A percentile compares a stretch with the other conserved stretches of the same genome.
Conservation (phyloP, 2,797 vertebrate genomes). For the Psittacula derbiana region DNA sequence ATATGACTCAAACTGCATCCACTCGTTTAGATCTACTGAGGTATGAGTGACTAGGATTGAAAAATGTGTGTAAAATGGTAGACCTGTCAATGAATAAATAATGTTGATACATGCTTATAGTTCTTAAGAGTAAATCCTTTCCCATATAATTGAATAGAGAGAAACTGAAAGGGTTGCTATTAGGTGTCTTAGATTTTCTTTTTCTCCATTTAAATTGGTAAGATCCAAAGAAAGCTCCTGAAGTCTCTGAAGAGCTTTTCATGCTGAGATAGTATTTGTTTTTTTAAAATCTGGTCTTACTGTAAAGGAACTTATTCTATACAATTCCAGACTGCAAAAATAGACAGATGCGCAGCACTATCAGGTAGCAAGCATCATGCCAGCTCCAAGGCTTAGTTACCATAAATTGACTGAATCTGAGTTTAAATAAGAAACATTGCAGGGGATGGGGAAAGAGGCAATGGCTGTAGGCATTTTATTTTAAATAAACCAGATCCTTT, state of each 20-base stretch:
- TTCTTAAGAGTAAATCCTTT: background rate
- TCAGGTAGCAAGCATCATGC: background rate
- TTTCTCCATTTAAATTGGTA: background rate
- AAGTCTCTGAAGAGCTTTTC: background rate
- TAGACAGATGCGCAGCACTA: background rate
- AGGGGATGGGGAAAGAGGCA: background rate
- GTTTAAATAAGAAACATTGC: background rate
- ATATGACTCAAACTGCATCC: constrained; percentile 1
- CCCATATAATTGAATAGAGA: background rate
- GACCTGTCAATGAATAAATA: background rate
- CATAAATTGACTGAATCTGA: background rate
- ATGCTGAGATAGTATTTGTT: background rate
- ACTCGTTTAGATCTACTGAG: background rate
- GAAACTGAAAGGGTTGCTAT: background rate
- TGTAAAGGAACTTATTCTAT: background rate
- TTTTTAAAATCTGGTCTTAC: background rate
- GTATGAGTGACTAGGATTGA: background rate
- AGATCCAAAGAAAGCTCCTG: background rate
- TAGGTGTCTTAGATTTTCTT: background rate
- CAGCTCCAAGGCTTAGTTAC: background rate
- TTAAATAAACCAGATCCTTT: background rate
- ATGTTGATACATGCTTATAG: background rate
- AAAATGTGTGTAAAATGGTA: background rate
- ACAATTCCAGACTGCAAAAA: background rate
- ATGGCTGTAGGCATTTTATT: background rate